Evolutionary conservation across 2,888 invertebrate species (phyloP).

Genomic region (Drosophila falleni): DNA sequence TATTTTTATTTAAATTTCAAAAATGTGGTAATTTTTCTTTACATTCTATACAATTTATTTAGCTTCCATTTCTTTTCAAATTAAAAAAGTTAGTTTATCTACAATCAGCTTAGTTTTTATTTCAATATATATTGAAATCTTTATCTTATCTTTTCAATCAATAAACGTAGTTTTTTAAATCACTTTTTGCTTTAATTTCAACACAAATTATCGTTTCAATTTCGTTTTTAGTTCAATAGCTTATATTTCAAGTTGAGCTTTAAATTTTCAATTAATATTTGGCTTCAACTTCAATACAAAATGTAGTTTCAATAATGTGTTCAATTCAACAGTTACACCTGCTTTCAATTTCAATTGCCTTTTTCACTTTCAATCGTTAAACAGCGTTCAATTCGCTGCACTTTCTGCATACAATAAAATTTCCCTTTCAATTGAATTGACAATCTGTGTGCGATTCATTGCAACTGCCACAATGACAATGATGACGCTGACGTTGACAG

Average conservation of each 20-base stretch:
- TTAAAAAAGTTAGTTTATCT: no score
- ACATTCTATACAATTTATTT: no score
- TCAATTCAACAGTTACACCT: conserved; percentile 14
- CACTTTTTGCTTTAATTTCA: background rate
- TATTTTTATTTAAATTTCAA: no score
- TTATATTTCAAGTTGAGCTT: background rate
- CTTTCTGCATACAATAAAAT: conserved; percentile 11
- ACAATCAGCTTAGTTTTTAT: no score
- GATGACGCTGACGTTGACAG: background rate
- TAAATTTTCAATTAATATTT: background rate
- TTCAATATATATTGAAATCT: no score
- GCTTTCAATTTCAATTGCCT: conserved; percentile 7
- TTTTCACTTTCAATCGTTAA: conserved; percentile 4
- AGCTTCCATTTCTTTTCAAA: no score
- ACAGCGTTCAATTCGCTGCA: background rate
- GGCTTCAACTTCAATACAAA: background rate
- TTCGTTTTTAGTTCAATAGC: background rate
- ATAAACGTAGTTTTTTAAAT: no score
- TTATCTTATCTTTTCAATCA: no score
- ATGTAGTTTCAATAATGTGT: background rate
- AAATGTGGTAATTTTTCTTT: no score
- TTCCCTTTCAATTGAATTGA: conserved; percentile 34
- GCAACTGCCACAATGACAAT: conserved; percentile 4
- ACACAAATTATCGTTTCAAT: background rate
- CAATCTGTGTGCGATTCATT: conserved; percentile 17